A percentile compares a stretch with the other conserved stretches of the same genome.
These are phyloP conservation scores for Ariolimax columbianus DNA, from an alignment of 2,888 invertebrate species.

Conservation along the genomic window DNA sequence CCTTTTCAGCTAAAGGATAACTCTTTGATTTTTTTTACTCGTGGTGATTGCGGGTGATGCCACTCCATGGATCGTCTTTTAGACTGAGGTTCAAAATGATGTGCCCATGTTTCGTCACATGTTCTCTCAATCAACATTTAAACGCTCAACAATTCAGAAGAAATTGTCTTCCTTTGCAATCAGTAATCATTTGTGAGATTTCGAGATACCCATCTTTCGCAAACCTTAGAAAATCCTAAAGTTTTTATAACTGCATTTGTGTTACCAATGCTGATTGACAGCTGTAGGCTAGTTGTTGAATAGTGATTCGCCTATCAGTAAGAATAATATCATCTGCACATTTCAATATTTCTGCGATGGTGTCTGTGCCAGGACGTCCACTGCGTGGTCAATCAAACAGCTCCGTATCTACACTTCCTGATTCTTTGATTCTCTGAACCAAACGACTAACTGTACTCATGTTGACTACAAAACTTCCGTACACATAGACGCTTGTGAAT, in stretches of 20 bases:
- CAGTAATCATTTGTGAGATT: constrained; percentile 12
- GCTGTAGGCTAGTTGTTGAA: background rate
- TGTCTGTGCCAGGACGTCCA: constrained; percentile 1
- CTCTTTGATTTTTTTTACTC: too few species aligned
- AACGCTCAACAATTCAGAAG: constrained; percentile 11
- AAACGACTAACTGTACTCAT: background rate
- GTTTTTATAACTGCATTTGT: constrained; percentile 25
- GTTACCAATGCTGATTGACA: constrained; percentile 12
- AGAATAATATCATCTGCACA: constrained; percentile 8
- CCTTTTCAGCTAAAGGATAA: too few species aligned
- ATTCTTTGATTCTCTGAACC: constrained; percentile 17
- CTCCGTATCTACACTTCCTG: background rate
- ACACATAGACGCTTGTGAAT: background rate
- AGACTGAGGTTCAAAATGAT: constrained; percentile 21
- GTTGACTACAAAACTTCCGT: background rate
- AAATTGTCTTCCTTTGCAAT: constrained; percentile 15
- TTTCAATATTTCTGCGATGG: constrained; percentile 12
- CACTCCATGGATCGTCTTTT: constrained; percentile 19
- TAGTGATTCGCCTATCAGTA: constrained; percentile 12
- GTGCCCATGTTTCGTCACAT: background rate
- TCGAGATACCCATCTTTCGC: constrained; percentile 2
- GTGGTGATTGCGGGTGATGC: constrained; percentile 13
- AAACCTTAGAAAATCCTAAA: constrained; percentile 12
- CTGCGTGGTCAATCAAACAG: background rate
- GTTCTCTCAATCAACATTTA: constrained; percentile 4